These are phyloP conservation scores for Falco columbarius DNA, from an alignment of 2,797 vertebrate genomes.

Conservation along the genomic window DNA sequence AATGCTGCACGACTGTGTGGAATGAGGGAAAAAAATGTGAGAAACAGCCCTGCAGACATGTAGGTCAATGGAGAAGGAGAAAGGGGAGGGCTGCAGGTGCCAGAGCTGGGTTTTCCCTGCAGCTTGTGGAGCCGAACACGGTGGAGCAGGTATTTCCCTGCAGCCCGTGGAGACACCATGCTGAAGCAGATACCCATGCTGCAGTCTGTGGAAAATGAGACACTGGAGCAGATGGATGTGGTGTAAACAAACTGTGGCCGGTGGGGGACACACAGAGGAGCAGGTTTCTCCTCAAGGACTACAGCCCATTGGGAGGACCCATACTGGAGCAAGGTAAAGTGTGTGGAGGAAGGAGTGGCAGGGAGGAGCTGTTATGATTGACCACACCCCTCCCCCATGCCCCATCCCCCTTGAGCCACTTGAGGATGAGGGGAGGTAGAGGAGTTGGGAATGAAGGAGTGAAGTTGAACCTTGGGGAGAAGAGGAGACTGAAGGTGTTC, in stretches of 20 bases:
- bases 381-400: background rate
- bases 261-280: background rate
- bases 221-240: accelerated
- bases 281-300: background rate
- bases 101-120: background rate
- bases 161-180: background rate
- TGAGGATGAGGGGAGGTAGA: background rate
- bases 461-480: background rate
- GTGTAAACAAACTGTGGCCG: background rate
- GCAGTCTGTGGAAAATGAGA: background rate
- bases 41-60: background rate
- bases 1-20: accelerated
- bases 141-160: background rate
- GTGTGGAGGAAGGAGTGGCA: background rate
- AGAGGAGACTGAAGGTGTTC: background rate
- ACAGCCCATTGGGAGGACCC: background rate
- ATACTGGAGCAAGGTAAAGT: background rate
- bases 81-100: background rate
- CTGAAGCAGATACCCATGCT: background rate
- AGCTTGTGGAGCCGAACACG: background rate
- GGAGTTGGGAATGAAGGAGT: background rate
- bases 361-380: background rate
- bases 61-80: background rate
- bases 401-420: too few species aligned
- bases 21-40: background rate